Evolutionary conservation across 2,113 vertebrate genomes (phyloP).

Genomic region (Silurus glanis): DNA sequence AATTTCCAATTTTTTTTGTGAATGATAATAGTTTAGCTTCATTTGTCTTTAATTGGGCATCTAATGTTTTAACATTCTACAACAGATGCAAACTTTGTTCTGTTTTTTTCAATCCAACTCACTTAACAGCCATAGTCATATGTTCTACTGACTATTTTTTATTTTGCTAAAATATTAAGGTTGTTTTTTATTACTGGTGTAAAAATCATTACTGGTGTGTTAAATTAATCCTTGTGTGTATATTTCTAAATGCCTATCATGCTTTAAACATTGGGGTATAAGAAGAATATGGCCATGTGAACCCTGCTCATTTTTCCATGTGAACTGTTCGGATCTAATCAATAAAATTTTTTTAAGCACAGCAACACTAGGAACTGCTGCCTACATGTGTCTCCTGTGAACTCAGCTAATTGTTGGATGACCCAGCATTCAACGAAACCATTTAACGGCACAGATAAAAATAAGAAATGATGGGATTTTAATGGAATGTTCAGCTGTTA

Average conservation of each 20-base stretch:
- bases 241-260: background rate
- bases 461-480: background rate
- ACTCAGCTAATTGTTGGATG: conserved; percentile 14
- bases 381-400: background rate
- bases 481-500: background rate
- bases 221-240: background rate
- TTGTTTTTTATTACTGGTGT: background rate
- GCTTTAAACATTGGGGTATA: background rate
- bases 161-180: background rate
- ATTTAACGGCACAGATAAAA: background rate
- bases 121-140: background rate
- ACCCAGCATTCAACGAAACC: background rate
- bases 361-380: background rate
- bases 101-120: background rate
- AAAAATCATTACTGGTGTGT: background rate
- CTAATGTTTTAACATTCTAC: background rate
- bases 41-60: background rate
- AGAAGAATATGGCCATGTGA: background rate
- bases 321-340: conserved; percentile 22
- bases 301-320: background rate
- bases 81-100: background rate
- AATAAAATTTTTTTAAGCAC: conserved; percentile 25
- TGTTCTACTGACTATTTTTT: background rate
- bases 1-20: background rate
- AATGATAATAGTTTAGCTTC: background rate